Conservation (phyloP, 64 coral and sea anemone genomes). For the Cladopsammia gracilis region DNA sequence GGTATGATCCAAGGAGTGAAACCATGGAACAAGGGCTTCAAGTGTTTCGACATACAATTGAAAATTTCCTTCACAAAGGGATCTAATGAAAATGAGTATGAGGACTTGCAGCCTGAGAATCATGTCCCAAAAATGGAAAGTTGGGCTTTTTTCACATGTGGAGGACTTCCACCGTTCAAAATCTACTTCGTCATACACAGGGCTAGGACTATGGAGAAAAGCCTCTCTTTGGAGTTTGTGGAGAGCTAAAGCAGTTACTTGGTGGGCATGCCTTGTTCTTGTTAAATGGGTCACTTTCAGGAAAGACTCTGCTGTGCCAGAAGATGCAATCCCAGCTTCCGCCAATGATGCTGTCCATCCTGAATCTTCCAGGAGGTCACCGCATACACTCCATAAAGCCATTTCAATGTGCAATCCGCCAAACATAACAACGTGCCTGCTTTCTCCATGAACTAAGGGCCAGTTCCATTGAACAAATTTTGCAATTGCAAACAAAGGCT, state of each 20-base stretch:
- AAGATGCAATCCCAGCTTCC: slow-evolving; percentile 11
- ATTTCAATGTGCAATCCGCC: neutral
- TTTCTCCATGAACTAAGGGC: neutral
- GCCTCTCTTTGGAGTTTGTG: slow-evolving; percentile 18
- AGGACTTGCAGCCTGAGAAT: neutral
- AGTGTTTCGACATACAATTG: slow-evolving; percentile 52
- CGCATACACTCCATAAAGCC: neutral
- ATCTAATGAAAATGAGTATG: slow-evolving; percentile 1
- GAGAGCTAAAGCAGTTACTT: neutral
- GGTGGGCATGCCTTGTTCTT: neutral
- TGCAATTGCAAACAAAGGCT: neutral
- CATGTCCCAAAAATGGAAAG: slow-evolving; percentile 29
- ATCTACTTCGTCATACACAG: neutral
- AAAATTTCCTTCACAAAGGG: slow-evolving; percentile 40
- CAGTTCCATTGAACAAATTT: too few species aligned
- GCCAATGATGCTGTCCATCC: neutral
- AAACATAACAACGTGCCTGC: neutral
- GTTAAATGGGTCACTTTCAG: neutral
- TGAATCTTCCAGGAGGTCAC: neutral
- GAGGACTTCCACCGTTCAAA: neutral
- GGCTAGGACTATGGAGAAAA: neutral
- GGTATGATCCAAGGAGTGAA: slow-evolving; percentile 40
- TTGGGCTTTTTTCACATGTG: neutral
- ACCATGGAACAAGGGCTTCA: slow-evolving; percentile 61
- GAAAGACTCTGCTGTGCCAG: slow-evolving; percentile 20